phyloP scores from a whole-genome alignment of 2,888 invertebrate species.

The Anthrax anthrax region DNA sequence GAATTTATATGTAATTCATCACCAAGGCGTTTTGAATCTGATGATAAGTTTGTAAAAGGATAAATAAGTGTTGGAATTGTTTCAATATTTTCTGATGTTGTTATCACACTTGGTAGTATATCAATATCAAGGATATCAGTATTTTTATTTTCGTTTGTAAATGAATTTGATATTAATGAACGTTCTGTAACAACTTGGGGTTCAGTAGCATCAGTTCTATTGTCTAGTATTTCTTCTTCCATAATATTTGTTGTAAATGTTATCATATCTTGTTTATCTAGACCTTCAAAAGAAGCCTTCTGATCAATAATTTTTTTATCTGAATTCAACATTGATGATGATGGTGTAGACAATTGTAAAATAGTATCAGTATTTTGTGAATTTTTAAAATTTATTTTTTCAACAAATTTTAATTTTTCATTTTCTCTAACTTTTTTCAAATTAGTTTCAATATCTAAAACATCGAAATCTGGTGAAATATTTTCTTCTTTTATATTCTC shows the following conservation, averaged over 20 bases:
- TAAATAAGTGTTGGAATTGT: neutral
- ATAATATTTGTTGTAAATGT: too few species aligned
- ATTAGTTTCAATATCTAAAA: neutral
- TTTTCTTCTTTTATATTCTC: neutral
- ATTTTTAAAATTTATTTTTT: too few species aligned
- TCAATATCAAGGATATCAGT: neutral
- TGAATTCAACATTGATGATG: too few species aligned
- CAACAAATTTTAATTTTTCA: neutral
- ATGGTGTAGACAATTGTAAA: too few species aligned
- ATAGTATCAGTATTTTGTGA: too few species aligned
- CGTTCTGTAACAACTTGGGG: neutral
- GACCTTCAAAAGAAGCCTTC: too few species aligned
- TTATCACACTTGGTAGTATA: neutral
- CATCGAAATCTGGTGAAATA: neutral
- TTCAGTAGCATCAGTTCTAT: neutral
- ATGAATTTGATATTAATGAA: neutral
- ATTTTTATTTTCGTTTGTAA: neutral
- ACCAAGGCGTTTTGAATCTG: neutral
- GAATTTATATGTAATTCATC: too few species aligned
- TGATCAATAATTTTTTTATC: too few species aligned
- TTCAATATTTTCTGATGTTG: neutral
- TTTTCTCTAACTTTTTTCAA: neutral
- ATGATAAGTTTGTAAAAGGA: neutral
- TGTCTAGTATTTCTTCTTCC: neutral
- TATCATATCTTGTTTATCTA: too few species aligned